Conservation (phyloP, 2,888 invertebrate species). For the Chirona hameri region DNA sequence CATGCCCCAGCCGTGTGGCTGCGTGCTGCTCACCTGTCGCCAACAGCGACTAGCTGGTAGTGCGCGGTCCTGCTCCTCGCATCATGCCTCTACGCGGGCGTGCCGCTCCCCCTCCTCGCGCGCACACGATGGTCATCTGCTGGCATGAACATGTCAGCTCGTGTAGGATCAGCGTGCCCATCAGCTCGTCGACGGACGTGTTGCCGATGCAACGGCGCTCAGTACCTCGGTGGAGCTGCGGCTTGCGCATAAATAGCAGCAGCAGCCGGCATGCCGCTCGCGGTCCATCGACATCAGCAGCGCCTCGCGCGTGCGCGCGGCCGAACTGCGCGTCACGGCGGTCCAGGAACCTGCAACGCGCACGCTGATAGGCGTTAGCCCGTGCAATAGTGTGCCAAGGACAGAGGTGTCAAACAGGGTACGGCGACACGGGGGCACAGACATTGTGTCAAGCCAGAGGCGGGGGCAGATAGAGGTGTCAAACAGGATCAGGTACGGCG, state of each 20-base stretch:
- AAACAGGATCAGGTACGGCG: neutral
- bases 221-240: slow-evolving; percentile 73
- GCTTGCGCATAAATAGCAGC: slow-evolving; percentile 80
- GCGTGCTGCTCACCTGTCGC: slow-evolving; percentile 58
- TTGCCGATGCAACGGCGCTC: slow-evolving; percentile 51
- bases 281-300: slow-evolving; percentile 77
- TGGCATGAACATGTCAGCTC: slow-evolving; percentile 75
- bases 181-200: slow-evolving; percentile 81
- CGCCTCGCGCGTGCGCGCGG: slow-evolving; percentile 67
- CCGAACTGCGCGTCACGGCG: slow-evolving; percentile 75
- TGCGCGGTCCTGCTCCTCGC: slow-evolving; percentile 90
- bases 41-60: slow-evolving; percentile 81
- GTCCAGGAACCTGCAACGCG: slow-evolving; percentile 63
- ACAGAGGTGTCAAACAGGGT: no score
- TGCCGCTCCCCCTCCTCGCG: slow-evolving; percentile 82
- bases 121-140: slow-evolving; percentile 71
- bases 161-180: slow-evolving; percentile 82
- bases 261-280: slow-evolving; percentile 83
- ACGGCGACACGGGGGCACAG: no score
- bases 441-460: no score
- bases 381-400: no score
- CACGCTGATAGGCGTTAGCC: slow-evolving; percentile 36
- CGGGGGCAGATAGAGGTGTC: no score
- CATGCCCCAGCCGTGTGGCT: no score
- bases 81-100: slow-evolving; percentile 83